Evolutionary conservation across 2,888 invertebrate genomes (phyloP).

Genomic region (Drosophila nr. fundita): DNA sequence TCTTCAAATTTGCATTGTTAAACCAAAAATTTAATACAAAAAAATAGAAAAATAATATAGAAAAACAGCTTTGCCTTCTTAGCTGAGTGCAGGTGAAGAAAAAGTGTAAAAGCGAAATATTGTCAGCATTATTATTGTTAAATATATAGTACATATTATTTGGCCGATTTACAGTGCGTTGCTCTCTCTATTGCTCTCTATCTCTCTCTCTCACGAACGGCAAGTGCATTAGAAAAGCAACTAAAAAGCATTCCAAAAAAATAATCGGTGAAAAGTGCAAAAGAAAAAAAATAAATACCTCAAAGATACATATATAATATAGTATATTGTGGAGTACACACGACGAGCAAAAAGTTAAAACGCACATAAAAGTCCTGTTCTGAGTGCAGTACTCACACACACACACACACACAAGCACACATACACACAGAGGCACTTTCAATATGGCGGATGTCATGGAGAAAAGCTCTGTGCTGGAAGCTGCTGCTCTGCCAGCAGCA

Average conservation of each 20-base stretch:
- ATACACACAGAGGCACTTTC: conserved; percentile 56
- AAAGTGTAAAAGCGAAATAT: conserved; percentile 33
- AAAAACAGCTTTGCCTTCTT: conserved; percentile 12
- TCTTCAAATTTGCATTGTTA: conserved; percentile 33
- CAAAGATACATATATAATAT: conserved; percentile 19
- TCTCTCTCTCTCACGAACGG: not conserved
- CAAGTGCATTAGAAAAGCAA: conserved; percentile 41
- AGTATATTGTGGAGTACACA: conserved; percentile 54
- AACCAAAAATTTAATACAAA: conserved; percentile 27
- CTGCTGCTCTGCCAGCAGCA: conserved; percentile 68
- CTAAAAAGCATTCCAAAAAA: conserved; percentile 59
- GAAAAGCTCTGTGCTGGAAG: conserved; percentile 83
- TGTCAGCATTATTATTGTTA: conserved; percentile 41
- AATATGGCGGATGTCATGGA: conserved; percentile 84
- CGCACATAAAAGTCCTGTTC: conserved; percentile 61
- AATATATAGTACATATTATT: conserved; percentile 34
- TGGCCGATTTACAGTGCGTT: conserved; percentile 36
- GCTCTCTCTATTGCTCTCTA: conserved; percentile 11
- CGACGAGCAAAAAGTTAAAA: conserved; percentile 56
- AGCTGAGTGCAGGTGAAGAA: conserved; percentile 42
- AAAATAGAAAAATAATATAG: conserved; percentile 16
- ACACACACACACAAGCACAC: conserved; percentile 24
- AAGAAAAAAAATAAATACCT: conserved; percentile 27
- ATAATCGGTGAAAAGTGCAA: conserved; percentile 39
- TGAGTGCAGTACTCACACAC: conserved; percentile 59